These are phyloP conservation scores for Phyllotreta striolata DNA, from an alignment of 2,888 invertebrate genomes.

Conservation along the genomic window DNA sequence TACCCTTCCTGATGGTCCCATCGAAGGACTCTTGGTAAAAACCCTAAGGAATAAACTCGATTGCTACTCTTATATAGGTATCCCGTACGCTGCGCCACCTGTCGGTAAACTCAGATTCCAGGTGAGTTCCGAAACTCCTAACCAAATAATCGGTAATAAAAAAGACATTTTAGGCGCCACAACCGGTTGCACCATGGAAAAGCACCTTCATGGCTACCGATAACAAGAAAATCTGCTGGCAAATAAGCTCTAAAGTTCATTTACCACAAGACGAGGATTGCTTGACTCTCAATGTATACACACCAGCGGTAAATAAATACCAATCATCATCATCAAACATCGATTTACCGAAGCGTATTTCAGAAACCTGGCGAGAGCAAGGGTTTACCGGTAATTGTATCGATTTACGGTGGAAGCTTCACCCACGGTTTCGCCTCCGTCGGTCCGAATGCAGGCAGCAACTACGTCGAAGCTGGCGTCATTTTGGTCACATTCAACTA, in stretches of 20 bases:
- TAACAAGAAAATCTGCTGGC: slow-evolving; percentile 29
- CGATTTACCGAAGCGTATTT: neutral
- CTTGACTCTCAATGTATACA: slow-evolving; percentile 26
- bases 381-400: slow-evolving; percentile 44
- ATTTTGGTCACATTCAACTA: slow-evolving; percentile 49
- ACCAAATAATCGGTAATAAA: neutral
- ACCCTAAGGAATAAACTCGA: slow-evolving; percentile 6
- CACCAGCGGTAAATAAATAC: slow-evolving; percentile 39
- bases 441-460: slow-evolving; percentile 19
- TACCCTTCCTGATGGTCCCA: slow-evolving; percentile 23
- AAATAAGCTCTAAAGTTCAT: slow-evolving; percentile 21
- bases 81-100: slow-evolving; percentile 29
- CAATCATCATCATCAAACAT: neutral
- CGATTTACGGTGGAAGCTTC: slow-evolving; percentile 59
- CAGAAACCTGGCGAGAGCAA: slow-evolving; percentile 26
- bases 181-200: slow-evolving; percentile 25
- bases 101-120: slow-evolving; percentile 26
- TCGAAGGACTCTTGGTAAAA: slow-evolving; percentile 4
- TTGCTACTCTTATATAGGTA: slow-evolving; percentile 26
- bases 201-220: slow-evolving; percentile 19
- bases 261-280: slow-evolving; percentile 28
- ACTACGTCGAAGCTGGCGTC: slow-evolving; percentile 67
- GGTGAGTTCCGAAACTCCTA: slow-evolving; percentile 1
- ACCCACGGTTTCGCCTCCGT: slow-evolving; percentile 38
- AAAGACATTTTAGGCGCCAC: slow-evolving; percentile 21